Evolutionary conservation across 2,113 vertebrate species (phyloP), one percentile per base, ranked within the genome.

Genomic region (Actenoides hombroni): DNA sequence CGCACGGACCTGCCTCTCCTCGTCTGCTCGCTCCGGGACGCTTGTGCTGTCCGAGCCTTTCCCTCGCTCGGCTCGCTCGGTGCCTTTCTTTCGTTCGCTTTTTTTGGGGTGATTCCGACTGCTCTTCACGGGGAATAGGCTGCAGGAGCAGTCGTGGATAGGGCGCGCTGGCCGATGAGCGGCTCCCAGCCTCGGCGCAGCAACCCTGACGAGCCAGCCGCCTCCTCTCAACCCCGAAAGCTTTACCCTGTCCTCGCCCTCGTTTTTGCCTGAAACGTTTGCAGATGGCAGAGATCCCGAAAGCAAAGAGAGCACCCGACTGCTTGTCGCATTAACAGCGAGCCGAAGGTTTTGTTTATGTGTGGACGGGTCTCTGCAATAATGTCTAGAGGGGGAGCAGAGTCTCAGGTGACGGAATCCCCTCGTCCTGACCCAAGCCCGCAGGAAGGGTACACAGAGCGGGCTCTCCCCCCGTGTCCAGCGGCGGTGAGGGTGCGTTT

Each of bases 311-410:
- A 37, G 63, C 57, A 7, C 1, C 60, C 54, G 16, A 23, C 29
- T 3, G 53, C 21, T 33, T 60, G 13, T 2, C 1, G 57, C 31
- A 1, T 2, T 15, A 15, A 2, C 33, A 26, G 39, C 19, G 23
- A 29, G 42, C 46, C 20, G 44, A 63, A 11, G 1, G 26, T 1
- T 4, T 9, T 6, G 13, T 1, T 15, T 5, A 24, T 1, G 53
- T 4, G 37, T 0, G n/a, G 11, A 39, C n/a, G 6, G 26, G 24
- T 17, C 10, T 37, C 89, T 16, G 84, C 87, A 2, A 2, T 0
- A 15, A 10, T 65, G 16, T 4, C 29, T 2, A 2, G 21, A 16
- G 11, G 28, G n/a, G 40, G 5, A 78, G 42, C n/a, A 2, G 56
- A 18, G 56, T 6, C 70, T 16, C 61, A 4, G 25, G 46, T 61